Evolutionary conservation across 2,797 vertebrate genomes (phyloP).

Genomic region (Spinus pinus): DNA sequence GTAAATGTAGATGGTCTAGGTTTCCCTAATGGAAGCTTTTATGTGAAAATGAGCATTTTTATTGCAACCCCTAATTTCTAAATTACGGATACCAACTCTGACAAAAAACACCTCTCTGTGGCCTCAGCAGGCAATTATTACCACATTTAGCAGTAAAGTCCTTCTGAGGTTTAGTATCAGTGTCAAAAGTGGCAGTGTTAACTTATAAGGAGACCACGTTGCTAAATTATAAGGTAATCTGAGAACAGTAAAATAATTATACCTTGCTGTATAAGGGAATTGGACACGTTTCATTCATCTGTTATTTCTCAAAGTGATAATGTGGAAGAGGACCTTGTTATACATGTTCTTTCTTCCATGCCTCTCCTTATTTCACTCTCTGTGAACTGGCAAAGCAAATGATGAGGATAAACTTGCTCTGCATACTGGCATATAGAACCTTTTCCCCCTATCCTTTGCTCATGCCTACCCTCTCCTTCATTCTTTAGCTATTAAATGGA

Average conservation of each 20-base stretch:
- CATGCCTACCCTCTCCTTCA: background rate
- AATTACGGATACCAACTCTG: background rate
- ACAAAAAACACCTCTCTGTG: background rate
- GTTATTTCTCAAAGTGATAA: background rate
- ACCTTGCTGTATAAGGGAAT: background rate
- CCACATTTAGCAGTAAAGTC: background rate
- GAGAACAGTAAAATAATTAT: background rate
- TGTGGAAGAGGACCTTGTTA: background rate
- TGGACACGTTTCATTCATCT: background rate
- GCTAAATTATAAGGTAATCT: background rate
- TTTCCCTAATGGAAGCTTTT: background rate
- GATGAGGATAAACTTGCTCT: background rate
- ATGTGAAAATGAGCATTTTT: background rate
- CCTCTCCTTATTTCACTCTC: background rate
- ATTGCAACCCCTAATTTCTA: background rate
- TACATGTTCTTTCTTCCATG: background rate
- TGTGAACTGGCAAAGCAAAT: background rate
- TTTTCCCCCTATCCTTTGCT: background rate
- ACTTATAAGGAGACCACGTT: rapidly evolving
- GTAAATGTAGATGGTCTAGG: background rate
- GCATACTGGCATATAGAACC: too few species aligned
- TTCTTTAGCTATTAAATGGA: background rate
- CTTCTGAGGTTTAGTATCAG: background rate
- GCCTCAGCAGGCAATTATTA: background rate
- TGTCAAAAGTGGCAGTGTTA: background rate